Evolutionary conservation across 2,797 vertebrate genomes (phyloP).

Genomic region (Hoplostethus mediterraneus): DNA sequence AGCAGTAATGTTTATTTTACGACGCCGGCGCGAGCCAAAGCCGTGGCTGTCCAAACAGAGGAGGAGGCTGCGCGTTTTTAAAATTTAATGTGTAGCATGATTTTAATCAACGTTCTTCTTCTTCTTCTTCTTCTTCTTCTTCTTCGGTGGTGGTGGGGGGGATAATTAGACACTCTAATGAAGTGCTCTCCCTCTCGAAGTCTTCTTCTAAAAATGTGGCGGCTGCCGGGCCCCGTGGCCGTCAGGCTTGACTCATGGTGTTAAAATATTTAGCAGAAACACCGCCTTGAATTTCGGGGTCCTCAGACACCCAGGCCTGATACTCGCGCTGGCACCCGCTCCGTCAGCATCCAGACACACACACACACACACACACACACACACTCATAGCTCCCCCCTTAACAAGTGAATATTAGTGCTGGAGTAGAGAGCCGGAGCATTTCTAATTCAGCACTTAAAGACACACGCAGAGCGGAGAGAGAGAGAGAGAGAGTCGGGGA

Average conservation of each 20-base stretch:
- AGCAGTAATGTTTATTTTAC: conserved; percentile 70
- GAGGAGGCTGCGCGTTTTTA: conserved; percentile 63
- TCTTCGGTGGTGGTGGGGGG: conserved; percentile 61
- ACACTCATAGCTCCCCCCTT: conserved; percentile 5
- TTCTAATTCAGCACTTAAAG: conserved; percentile 51
- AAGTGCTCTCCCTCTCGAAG: conserved; percentile 81
- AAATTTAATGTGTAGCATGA: conserved; percentile 79
- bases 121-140: conserved; percentile 71
- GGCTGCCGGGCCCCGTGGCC: conserved; percentile 74
- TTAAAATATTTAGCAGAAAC: conserved; percentile 88
- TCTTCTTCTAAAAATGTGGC: conserved; percentile 83
- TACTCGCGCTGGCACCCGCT: conserved; percentile 39
- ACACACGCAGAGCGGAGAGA: conserved; percentile 18
- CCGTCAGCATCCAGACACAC: conserved; percentile 40
- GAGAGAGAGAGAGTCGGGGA: too few relatives aligned
- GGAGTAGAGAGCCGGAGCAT: conserved; percentile 38
- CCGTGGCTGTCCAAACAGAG: conserved; percentile 30
- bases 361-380: not conserved
- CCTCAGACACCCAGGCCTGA: conserved; percentile 66
- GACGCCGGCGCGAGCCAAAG: conserved; percentile 33
- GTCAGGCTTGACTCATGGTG: conserved; percentile 82
- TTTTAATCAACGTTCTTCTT: conserved; percentile 84
- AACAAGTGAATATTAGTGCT: conserved; percentile 46
- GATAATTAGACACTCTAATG: conserved; percentile 89
- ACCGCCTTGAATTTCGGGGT: conserved; percentile 80